A percentile compares a stretch with the other conserved stretches of the same genome.
Conservation (phyloP, 1,140 invertebrate species). For the Zeugodacus cucurbitae region DNA sequence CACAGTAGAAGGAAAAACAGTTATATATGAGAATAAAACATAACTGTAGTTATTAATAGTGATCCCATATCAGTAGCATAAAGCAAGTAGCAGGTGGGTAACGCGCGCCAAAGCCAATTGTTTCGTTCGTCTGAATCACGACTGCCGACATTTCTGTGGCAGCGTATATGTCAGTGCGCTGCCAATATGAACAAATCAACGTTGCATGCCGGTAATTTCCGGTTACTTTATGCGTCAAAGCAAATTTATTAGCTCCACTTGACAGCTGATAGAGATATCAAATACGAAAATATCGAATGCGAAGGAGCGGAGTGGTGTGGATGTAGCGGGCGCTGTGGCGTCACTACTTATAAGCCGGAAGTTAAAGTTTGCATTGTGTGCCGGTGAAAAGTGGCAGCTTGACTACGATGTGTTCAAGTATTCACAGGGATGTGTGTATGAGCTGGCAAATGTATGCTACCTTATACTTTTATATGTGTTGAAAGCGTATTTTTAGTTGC, state of each 20-base stretch:
- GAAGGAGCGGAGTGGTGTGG: background rate
- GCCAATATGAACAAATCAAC: constrained; percentile 25
- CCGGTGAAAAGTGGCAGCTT: background rate
- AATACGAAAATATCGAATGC: background rate
- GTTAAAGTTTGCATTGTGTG: constrained; percentile 2
- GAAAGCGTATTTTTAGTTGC: background rate
- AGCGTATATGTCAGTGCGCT: background rate
- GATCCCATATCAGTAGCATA: no score
- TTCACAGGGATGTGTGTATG: background rate
- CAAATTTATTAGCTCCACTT: constrained; percentile 27
- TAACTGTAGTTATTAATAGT: no score
- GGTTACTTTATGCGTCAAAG: constrained; percentile 31
- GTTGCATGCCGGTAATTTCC: constrained; percentile 36
- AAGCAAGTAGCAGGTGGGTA: no score
- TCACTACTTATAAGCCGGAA: background rate
- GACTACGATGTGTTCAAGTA: background rate
- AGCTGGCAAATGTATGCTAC: background rate
- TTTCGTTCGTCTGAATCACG: constrained; percentile 7
- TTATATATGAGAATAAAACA: no score
- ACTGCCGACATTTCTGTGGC: background rate
- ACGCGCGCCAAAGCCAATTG: background rate
- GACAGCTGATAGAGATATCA: constrained; percentile 38
- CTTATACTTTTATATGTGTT: background rate
- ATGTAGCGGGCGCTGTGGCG: background rate
- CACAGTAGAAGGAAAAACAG: no score